These are phyloP conservation scores for Phainopepla nitens DNA, from an alignment of 2,113 vertebrate species.

Conservation along the genomic window DNA sequence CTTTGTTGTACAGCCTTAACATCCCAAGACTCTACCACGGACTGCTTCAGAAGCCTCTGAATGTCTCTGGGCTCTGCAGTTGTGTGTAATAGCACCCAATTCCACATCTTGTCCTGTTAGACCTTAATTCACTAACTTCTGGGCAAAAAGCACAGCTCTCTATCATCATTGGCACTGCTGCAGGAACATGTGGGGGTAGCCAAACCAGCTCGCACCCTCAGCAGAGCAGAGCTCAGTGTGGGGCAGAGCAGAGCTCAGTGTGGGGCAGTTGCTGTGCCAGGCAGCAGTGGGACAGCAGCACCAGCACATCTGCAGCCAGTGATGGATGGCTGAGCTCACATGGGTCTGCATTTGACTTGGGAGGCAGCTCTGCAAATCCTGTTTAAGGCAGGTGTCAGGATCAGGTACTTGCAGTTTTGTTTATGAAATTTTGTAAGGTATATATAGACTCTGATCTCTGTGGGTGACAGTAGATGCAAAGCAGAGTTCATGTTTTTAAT, in stretches of 20 bases:
- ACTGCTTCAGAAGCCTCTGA: not conserved
- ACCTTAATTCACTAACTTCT: not conserved
- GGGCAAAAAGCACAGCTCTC: not conserved
- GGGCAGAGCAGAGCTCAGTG: not conserved
- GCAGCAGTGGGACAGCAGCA: not conserved
- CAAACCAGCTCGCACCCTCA: not conserved
- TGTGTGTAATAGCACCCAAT: fast-evolving
- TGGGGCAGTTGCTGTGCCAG: not conserved
- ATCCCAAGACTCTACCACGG: not conserved
- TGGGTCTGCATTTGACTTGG: not conserved
- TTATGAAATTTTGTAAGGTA: not conserved
- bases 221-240: not conserved
- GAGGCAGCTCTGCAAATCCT: not conserved
- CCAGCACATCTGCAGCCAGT: not conserved
- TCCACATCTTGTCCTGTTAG: not conserved
- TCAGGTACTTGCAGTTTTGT: not conserved
- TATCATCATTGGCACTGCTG: not conserved
- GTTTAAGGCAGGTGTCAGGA: not conserved
- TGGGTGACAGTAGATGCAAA: not conserved
- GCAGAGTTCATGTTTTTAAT: not conserved
- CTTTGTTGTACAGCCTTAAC: not conserved
- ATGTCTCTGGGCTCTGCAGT: not conserved
- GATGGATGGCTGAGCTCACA: not conserved
- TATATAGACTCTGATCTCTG: not conserved
- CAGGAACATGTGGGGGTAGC: not conserved